phyloP scores from a whole-genome alignment of 2,888 invertebrate genomes.

The Bellardia bayeri region DNA sequence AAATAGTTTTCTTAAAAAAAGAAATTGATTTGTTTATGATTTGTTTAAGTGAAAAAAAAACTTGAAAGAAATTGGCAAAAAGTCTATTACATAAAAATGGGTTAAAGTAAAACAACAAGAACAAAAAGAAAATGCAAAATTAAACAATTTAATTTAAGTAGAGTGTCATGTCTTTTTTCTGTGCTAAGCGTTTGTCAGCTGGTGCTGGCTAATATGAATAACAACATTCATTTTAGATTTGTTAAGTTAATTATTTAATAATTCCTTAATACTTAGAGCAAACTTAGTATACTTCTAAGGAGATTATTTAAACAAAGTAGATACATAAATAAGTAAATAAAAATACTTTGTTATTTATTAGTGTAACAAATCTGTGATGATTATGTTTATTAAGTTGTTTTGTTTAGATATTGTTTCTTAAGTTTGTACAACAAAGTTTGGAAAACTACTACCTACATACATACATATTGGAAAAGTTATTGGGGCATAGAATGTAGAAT shows the following conservation, averaged over 20 bases:
- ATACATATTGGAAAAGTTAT: no score
- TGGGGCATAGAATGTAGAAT: no score
- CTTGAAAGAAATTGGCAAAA: not conserved
- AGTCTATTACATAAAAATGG: conserved; percentile 9
- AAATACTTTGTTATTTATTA: not conserved
- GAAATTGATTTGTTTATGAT: conserved; percentile 45
- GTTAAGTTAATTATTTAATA: not conserved
- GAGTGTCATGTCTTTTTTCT: not conserved
- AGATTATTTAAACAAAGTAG: not conserved
- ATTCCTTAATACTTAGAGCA: not conserved
- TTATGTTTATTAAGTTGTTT: not conserved
- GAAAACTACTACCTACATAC: no score
- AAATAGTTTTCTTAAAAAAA: conserved; percentile 16
- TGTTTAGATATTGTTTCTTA: not conserved
- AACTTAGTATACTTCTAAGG: not conserved
- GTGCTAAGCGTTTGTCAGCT: not conserved
- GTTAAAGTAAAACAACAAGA: not conserved
- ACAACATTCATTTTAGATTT: not conserved
- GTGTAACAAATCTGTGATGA: not conserved
- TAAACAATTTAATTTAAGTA: not conserved
- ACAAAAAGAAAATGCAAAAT: not conserved
- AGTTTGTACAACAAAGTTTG: not conserved
- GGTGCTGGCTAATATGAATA: not conserved
- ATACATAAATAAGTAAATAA: not conserved
- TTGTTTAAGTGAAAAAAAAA: not conserved